Evolutionary conservation across 2,888 invertebrate species (phyloP), one percentile per base, ranked within the genome.

Genomic region (Congeria kusceri): DNA sequence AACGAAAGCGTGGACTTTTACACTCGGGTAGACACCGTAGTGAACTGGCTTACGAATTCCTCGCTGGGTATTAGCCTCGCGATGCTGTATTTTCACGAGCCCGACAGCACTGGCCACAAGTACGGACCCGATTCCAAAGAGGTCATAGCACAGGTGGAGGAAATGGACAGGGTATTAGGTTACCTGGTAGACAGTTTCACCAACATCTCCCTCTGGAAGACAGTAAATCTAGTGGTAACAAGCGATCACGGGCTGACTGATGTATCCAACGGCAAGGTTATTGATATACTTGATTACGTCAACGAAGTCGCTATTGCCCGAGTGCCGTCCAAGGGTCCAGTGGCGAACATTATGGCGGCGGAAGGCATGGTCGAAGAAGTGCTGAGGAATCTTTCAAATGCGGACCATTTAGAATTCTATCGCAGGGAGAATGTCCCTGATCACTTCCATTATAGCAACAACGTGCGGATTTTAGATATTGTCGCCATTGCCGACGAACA

Each of bases 381-480:
- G n/a, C 78, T 87, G 61, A 39, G 70, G 5, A 79, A 77, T 28
- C 71, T 91, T 25, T 67, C 77, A 2, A 75, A 72, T 25, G 74
- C 79, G 5, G 71, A 78, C 11, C 80, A 89, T 70, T 84, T 92
- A 77, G 85, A 71, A 4, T 95, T 96, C 11, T 96, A 95, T 87
- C 94, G 93, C 85, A 95, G 95, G 86, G 92, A 94, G n/a, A 95
- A 96, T 18, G 94, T 96, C 7, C 95, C 95, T 0, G 93, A 94
- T 5, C 85, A 88, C 25, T 96, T 95, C 95, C 95, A 96, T 91
- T 96, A 95, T 85, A 94, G 94, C 67, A 94, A 96, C 80, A 95
- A 95, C 87, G 88, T 93, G 13, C 93, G 96, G 63, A 94, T 95
- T 18, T 95, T 95, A 27, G 95, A 95, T 0, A 95, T 96, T 78